Evolutionary conservation across 2,888 invertebrate species (phyloP).

Genomic region (Caenorhabditis macrosperma): DNA sequence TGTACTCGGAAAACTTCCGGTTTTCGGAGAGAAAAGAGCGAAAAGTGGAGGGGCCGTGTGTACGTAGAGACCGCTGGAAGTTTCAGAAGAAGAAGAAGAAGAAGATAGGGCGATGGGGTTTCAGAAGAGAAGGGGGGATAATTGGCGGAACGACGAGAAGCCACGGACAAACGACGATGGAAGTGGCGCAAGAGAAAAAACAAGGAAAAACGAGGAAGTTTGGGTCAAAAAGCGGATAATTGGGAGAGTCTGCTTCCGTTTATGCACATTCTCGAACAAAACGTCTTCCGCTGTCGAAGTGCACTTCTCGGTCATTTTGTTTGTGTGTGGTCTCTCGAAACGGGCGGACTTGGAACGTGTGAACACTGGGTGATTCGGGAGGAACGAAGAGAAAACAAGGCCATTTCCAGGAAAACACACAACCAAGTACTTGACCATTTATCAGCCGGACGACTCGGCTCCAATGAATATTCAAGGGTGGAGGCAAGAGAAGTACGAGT

Average conservation of each 20-base stretch:
- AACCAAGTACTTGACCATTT: conserved; percentile 20
- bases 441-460: conserved; percentile 13
- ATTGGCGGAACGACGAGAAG: conserved; percentile 6
- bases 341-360: neutral
- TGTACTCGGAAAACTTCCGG: conserved; percentile 32
- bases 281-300: neutral
- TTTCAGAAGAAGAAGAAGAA: neutral
- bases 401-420: conserved; percentile 11
- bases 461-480: conserved; percentile 28
- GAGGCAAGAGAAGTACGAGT: conserved; percentile 2
- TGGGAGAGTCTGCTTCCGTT: conserved; percentile 25
- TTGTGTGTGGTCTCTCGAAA: too few species aligned
- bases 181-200: conserved; percentile 12
- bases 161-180: neutral
- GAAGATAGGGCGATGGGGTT: conserved; percentile 7
- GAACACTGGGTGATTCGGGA: neutral
- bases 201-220: conserved; percentile 35
- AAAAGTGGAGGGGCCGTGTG: neutral
- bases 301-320: neutral
- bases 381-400: conserved; percentile 26
- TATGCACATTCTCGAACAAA: conserved; percentile 42
- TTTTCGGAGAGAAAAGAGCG: neutral
- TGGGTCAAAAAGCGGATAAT: conserved; percentile 42
- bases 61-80: conserved; percentile 1
- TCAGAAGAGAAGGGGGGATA: conserved; percentile 22